Base-by-base conservation (phyloP, 2,797 vertebrate genomes). In the Tapera naevia region DNA sequence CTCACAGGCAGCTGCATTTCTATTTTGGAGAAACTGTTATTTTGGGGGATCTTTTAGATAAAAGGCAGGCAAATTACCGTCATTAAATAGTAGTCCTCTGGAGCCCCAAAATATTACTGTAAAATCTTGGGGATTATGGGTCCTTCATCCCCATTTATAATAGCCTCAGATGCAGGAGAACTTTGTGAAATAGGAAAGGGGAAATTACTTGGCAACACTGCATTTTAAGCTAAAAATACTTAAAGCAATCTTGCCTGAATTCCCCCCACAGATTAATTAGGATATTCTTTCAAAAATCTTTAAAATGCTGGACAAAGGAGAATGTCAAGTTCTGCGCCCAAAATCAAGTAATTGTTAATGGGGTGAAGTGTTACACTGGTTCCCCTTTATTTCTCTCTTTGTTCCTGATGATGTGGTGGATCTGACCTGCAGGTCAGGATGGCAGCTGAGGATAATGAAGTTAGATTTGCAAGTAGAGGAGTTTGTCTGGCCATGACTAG, bases 211-310 rank as follows among this genome's bases (percentile, higher is more conserved):
- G 86, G 83, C 74, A 96, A 78, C 81, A 16, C 48, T 85, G 73
- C 70, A 48, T 89, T 96, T 91, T 78, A 92, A 96, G 64, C 88
- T 95, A 84, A 93, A 96, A 95, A 91, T 92, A 88, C 91, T 91
- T 94, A 92, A 91, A 97, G 81, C 82, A 86, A 48, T 91, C 86
- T 95, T 95, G 65, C 51, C 17, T 70, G 32, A 94, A 94, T 95
- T 86, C 66, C 87, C 84, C 32, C 23, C 25, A 10, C 88, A 94
- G 83, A 85, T 93, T 96, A 95, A 95, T 97, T 96, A 95, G 90
- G 65, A 61, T 94, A 64, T 91, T 95, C 78, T 91, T 94, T 85
- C 56, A 39, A 61, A 83, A 92, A n/a, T 89, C 91, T 95, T 90
- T 75, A 25, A 60, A 73, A 82, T 43, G 58, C 60, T 8, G 16